A percentile compares a stretch with the other conserved stretches of the same genome.
These are phyloP conservation scores for Phaenicophaeus curvirostris DNA, from an alignment of 2,797 vertebrate species.

Conservation along the genomic window DNA sequence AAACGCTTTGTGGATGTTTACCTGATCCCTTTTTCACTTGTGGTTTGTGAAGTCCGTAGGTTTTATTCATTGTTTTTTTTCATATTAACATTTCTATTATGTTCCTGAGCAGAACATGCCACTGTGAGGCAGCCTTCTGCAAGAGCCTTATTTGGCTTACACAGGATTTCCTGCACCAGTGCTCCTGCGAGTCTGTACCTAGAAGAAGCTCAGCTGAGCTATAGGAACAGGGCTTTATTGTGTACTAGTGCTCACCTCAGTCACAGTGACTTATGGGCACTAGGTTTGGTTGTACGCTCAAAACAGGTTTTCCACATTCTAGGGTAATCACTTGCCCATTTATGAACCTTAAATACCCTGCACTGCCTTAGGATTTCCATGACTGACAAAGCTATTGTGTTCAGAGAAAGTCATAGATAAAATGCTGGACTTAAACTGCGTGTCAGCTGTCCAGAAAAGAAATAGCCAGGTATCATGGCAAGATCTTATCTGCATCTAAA, in stretches of 20 bases:
- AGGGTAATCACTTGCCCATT: not conserved
- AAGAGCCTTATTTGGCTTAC: not conserved
- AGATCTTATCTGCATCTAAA: not conserved
- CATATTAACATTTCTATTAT: not conserved
- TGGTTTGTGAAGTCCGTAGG: not conserved
- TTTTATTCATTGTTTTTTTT: not conserved
- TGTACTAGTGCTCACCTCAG: accelerated
- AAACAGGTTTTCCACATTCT: not conserved
- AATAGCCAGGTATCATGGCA: accelerated
- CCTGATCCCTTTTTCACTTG: not conserved
- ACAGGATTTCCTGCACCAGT: not conserved
- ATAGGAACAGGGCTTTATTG: not conserved
- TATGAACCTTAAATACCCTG: not conserved
- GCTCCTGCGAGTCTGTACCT: not conserved
- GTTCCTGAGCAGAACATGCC: not conserved
- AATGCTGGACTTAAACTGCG: not conserved
- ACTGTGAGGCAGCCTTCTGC: not conserved
- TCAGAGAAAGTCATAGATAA: not conserved
- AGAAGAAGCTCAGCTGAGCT: not conserved
- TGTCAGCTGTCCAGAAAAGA: not conserved
- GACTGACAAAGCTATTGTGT: not conserved
- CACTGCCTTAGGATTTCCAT: not conserved
- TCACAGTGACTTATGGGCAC: accelerated
- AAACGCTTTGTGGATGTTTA: not conserved
- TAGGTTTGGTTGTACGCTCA: not conserved